These are phyloP conservation scores for Uria lomvia DNA, from an alignment of 2,113 vertebrate genomes.

Conservation along the genomic window DNA sequence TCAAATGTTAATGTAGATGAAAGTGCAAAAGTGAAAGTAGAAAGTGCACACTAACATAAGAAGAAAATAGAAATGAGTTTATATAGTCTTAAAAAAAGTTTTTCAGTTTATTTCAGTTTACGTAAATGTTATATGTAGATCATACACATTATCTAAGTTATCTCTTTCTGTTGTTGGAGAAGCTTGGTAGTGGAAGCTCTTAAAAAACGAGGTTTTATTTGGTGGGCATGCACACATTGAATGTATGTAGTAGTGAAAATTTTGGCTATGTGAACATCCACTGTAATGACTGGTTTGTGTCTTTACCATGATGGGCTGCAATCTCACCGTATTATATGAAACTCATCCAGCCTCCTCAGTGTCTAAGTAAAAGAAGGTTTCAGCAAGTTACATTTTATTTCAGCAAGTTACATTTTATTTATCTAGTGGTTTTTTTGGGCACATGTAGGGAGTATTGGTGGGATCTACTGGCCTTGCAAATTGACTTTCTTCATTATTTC, in stretches of 20 bases:
- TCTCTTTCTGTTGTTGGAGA: not conserved
- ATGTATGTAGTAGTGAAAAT: not conserved
- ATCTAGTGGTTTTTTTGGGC: rapidly evolving
- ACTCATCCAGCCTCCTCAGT: not conserved
- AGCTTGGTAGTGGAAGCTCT: not conserved
- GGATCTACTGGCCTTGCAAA: not conserved
- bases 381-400: not conserved
- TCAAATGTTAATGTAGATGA: not conserved
- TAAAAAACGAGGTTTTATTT: not conserved
- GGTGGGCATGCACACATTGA: not conserved
- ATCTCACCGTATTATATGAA: not conserved
- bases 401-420: not conserved
- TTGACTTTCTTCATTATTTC: not conserved
- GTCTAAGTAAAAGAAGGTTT: not conserved
- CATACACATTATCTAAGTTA: not conserved
- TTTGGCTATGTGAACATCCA: not conserved
- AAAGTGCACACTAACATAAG: not conserved
- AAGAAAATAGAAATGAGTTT: not conserved
- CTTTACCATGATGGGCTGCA: not conserved
- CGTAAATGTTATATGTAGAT: not conserved
- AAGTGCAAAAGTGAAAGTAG: not conserved
- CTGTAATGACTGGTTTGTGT: not conserved
- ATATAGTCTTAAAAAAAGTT: not conserved
- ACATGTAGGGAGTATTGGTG: not conserved
- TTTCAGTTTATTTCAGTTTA: not conserved